phyloP scores from a whole-genome alignment of 2,797 vertebrate genomes.

The Lagorchestes hirsutus region DNA sequence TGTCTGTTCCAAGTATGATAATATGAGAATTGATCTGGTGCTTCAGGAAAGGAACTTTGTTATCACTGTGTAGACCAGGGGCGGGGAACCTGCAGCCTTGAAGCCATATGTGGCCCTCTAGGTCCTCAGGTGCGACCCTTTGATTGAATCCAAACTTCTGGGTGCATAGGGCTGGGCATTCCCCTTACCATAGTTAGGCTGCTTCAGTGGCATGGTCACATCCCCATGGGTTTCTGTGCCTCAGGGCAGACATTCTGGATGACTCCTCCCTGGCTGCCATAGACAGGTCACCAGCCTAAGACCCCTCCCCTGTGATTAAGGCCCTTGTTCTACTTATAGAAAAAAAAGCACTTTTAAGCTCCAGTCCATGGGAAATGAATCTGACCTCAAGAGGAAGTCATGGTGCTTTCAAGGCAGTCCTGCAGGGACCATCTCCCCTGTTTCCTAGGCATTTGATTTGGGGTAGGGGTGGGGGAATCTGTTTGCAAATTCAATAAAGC shows the following conservation, averaged over 20 bases:
- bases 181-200: not conserved
- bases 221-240: not conserved
- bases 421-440: no score
- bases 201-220: not conserved
- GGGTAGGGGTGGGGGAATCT: slow-evolving; percentile 57
- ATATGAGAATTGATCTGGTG: not conserved
- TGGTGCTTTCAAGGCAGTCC: not conserved
- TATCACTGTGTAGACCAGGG: not conserved
- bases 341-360: slow-evolving; percentile 41
- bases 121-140: no score
- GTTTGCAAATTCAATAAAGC: slow-evolving; percentile 79
- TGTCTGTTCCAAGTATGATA: not conserved
- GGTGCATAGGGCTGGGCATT: not conserved
- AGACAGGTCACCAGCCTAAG: not conserved
- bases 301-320: not conserved
- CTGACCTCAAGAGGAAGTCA: not conserved
- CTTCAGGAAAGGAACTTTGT: not conserved
- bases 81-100: no score
- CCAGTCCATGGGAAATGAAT: not conserved
- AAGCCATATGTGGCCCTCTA: no score
- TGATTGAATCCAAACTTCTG: no score
- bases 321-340: not conserved
- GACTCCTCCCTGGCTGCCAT: not conserved
- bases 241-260: not conserved
- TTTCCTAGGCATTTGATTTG: slow-evolving; percentile 60